Base-by-base conservation (phyloP, 2,113 vertebrate genomes). In the Erinaceus europaeus region DNA sequence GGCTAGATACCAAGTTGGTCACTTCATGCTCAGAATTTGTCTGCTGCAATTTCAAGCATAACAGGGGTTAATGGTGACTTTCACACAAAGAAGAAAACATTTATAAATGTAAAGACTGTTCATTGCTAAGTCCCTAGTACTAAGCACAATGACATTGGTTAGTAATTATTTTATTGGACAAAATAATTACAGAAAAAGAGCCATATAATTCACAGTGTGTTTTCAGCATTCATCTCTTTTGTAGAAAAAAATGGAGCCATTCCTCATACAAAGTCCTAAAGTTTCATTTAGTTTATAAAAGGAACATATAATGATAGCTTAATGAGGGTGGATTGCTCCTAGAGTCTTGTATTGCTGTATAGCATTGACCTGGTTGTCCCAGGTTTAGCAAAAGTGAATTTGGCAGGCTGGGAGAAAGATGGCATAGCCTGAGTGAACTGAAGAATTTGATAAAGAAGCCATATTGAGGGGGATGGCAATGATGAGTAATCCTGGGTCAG, bases 81-180 rank as follows among this genome's bases (percentile, higher is more conserved):
- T 57, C 65, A 42, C 40, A 40, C 13, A 20, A 29, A 53, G 27
- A 50, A 76, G 34, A 17, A 14, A 10, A 9, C 52, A 38, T 17
- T 52, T 61, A 11, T 61, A 6, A 3, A 6, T 81, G 4, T 2
- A 69, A 79, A 17, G 25, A 17, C 40, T 69, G 34, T 34, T 89
- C 71, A 62, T 32, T 42, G 17, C 6, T 67, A 4, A 34, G 34
- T 61, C 17, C 4, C 55, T 77, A 27, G 10, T 61, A 50, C 34
- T 25, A 65, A 89, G 4, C 23, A 38, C 14, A 10, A 9, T 23
- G 14, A n/a, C 65, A 40, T n/a, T 57, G 71, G 84, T 65, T 55
- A 77, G 34, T 44, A 53, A 84, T 88, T 75, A 65, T 44, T 86
- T 84, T 84, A 68, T 32, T 55, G 20, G 52, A 34, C 29, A 77